phyloP scores from a whole-genome alignment of 2,113 vertebrate species.

The Nasalis larvatus region DNA sequence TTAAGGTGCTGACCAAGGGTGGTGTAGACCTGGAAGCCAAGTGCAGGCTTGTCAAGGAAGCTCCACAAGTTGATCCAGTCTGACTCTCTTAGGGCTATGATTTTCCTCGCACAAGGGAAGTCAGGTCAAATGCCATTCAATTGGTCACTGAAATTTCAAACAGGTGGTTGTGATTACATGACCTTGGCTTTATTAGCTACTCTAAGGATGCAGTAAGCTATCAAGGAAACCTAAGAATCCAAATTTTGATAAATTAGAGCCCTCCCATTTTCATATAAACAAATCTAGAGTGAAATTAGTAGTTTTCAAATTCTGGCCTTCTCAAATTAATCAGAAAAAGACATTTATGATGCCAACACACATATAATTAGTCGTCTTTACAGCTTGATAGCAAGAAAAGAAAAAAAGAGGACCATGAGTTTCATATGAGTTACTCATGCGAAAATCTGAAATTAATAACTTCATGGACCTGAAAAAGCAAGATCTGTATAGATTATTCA shows the following conservation, averaged over 20 bases:
- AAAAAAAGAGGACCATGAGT: neutral
- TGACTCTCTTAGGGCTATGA: neutral
- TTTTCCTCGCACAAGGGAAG: neutral
- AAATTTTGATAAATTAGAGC: neutral
- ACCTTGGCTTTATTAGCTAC: neutral
- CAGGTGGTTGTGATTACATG: neutral
- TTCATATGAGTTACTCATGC: neutral
- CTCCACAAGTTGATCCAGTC: neutral
- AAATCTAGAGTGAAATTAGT: neutral
- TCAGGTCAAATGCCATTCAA: neutral
- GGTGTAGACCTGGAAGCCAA: neutral
- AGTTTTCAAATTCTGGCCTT: neutral
- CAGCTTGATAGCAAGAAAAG: neutral
- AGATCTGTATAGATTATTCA: neutral
- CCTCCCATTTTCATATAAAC: neutral
- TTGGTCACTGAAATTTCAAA: neutral
- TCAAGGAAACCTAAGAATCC: neutral
- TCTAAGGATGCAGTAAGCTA: neutral
- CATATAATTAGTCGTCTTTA: neutral
- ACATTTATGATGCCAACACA: neutral
- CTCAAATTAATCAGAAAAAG: conserved; percentile 6
- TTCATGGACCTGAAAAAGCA: neutral
- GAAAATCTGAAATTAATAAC: neutral
- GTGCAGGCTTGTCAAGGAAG: neutral
- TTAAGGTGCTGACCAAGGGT: neutral